A percentile compares a stretch with the other conserved stretches of the same genome.
These are phyloP conservation scores for Alexandromys fortis DNA, from an alignment of 2,113 vertebrate genomes.

Conservation along the genomic window DNA sequence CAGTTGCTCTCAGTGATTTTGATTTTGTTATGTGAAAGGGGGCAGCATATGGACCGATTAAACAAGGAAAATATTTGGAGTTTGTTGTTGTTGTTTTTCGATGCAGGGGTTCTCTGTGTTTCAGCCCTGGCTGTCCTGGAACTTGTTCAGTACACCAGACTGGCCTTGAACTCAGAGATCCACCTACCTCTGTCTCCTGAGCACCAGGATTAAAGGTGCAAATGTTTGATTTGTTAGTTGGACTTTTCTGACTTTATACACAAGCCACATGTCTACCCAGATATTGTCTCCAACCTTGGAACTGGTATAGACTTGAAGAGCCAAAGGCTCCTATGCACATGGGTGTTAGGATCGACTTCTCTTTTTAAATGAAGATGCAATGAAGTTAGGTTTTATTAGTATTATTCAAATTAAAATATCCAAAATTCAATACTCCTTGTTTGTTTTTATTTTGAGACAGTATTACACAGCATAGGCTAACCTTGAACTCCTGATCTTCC, in stretches of 20 bases:
- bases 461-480: not conserved
- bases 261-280: conserved; percentile 69
- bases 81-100: not conserved
- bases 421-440: not conserved
- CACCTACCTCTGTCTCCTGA: not conserved
- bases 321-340: conserved; percentile 53
- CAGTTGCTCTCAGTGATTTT: conserved; percentile 50
- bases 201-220: not conserved
- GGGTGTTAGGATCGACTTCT: conserved; percentile 54
- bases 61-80: conserved; percentile 73
- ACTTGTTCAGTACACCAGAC: not conserved
- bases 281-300: conserved; percentile 50
- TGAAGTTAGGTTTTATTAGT: conserved; percentile 32
- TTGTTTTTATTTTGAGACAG: conserved; percentile 1
- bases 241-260: conserved; percentile 70
- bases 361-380: conserved; percentile 40
- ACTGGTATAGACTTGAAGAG: conserved; percentile 67
- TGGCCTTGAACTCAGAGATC: not conserved
- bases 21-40: conserved; percentile 76
- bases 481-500: not conserved
- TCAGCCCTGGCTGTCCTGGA: not conserved
- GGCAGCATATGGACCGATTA: conserved; percentile 78
- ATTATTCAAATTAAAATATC: conserved; percentile 44
- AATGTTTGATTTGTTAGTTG: conserved; percentile 76
- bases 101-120: not conserved